Evolutionary conservation across 2,888 invertebrate species (phyloP).

Genomic region (Eugnorisma glareosa): DNA sequence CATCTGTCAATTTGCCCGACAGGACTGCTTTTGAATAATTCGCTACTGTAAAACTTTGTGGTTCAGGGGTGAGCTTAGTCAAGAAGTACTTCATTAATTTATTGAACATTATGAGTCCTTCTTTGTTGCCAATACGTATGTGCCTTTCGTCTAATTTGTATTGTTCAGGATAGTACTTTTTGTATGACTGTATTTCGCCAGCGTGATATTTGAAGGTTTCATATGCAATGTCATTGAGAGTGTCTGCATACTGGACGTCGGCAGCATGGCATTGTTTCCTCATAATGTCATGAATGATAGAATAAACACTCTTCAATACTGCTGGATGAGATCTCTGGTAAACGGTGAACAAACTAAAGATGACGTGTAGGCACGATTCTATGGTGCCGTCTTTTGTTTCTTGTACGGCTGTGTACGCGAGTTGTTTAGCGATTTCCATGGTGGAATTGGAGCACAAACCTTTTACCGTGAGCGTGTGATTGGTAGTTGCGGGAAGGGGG

Average conservation of each 20-base stretch:
- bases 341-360: constrained; percentile 75
- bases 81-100: constrained; percentile 72
- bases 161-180: constrained; percentile 80
- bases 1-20: constrained; percentile 83
- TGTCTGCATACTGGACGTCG: constrained; percentile 51
- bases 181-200: constrained; percentile 64
- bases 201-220: constrained; percentile 59
- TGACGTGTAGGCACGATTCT: constrained; percentile 55
- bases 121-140: constrained; percentile 77
- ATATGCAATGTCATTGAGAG: constrained; percentile 74
- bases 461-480: constrained; percentile 82
- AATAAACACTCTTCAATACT: constrained; percentile 67
- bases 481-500: constrained; percentile 44
- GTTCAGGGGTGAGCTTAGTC: constrained; percentile 63
- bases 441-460: constrained; percentile 89
- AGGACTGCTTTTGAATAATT: constrained; percentile 88
- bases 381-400: constrained; percentile 63
- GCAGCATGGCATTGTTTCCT: constrained; percentile 54
- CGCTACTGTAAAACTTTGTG: constrained; percentile 80
- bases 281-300: constrained; percentile 69
- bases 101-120: constrained; percentile 87
- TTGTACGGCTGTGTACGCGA: constrained; percentile 83
- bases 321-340: constrained; percentile 79
- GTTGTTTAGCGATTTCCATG: constrained; percentile 90
- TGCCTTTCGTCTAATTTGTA: constrained; percentile 65